These are phyloP conservation scores for Crepidodera aurea DNA, from an alignment of 2,888 invertebrate genomes.

Conservation along the genomic window DNA sequence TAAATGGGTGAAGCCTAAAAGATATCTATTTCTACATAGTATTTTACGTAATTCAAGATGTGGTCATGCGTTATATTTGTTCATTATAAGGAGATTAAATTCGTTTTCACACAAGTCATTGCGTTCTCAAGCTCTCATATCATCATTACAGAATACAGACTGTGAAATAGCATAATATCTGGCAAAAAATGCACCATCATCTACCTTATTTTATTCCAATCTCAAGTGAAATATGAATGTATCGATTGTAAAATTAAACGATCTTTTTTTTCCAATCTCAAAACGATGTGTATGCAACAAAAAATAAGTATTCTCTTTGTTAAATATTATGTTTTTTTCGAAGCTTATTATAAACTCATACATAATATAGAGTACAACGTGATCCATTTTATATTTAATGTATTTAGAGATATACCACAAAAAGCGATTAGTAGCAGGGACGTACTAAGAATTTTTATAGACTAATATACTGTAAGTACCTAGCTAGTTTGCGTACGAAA, in stretches of 20 bases:
- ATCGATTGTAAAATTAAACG: constrained; percentile 48
- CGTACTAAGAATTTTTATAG: not conserved
- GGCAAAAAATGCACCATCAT: constrained; percentile 50
- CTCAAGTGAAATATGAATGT: constrained; percentile 54
- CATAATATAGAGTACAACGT: constrained; percentile 37
- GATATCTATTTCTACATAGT: too few species aligned
- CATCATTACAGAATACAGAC: constrained; percentile 31
- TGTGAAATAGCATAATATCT: constrained; percentile 57
- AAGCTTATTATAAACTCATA: constrained; percentile 35
- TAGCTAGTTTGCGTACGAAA: too few species aligned
- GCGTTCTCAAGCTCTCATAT: constrained; percentile 23
- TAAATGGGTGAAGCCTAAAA: too few species aligned
- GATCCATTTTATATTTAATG: constrained; percentile 34
- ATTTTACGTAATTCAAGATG: too few species aligned
- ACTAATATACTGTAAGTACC: too few species aligned
- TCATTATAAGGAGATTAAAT: constrained; percentile 1
- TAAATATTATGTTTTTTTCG: constrained; percentile 29
- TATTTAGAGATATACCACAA: constrained; percentile 35
- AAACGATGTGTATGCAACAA: constrained; percentile 29
- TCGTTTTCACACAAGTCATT: constrained; percentile 25
- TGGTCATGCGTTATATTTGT: not conserved
- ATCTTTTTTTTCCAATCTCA: constrained; percentile 42
- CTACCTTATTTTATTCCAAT: constrained; percentile 47
- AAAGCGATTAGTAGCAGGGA: constrained; percentile 37
- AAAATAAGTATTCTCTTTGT: constrained; percentile 26